Conservation (phyloP, 64 coral and sea anemone genomes). For the Dendrophyllia cribrosa region DNA sequence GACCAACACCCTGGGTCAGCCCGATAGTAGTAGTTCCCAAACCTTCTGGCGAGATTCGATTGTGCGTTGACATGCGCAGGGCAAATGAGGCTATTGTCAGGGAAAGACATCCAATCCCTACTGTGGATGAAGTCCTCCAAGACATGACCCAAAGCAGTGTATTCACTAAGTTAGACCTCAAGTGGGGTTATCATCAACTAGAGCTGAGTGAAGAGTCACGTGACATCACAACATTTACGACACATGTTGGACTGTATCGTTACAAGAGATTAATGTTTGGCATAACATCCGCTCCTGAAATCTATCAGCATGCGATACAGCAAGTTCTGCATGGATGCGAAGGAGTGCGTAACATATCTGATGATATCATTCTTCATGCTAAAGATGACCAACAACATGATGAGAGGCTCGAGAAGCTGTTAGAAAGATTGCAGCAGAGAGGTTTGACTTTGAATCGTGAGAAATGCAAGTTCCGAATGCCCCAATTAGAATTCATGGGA, state of each 20-base stretch:
- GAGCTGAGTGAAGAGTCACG: conserved; percentile 47
- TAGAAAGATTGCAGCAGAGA: conserved; percentile 34
- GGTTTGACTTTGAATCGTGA: conserved; percentile 20
- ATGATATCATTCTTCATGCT: conserved; percentile 57
- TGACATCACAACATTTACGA: conserved; percentile 54
- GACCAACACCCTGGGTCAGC: conserved; percentile 50
- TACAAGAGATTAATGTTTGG: conserved; percentile 63
- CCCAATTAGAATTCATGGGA: conserved; percentile 40
- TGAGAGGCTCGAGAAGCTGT: conserved; percentile 2
- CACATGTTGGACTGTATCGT: conserved; percentile 33
- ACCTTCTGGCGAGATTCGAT: conserved; percentile 9
- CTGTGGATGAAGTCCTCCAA: conserved; percentile 54
- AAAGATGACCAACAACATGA: conserved; percentile 29
- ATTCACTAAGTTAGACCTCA: conserved; percentile 44
- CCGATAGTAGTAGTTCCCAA: conserved; percentile 66
- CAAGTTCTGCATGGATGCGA: conserved; percentile 35
- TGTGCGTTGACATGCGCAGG: conserved; percentile 58
- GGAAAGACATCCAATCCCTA: conserved; percentile 50
- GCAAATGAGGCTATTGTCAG: conserved; percentile 44
- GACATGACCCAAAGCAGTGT: conserved; percentile 41
- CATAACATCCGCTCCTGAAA: conserved; percentile 37
- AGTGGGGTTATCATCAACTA: conserved; percentile 50
- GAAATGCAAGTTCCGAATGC: conserved; percentile 47
- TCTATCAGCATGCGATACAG: conserved; percentile 58
- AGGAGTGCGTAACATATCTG: conserved; percentile 60